phyloP scores from a whole-genome alignment of 2,888 invertebrate species.

The Orchesella flavescens region DNA sequence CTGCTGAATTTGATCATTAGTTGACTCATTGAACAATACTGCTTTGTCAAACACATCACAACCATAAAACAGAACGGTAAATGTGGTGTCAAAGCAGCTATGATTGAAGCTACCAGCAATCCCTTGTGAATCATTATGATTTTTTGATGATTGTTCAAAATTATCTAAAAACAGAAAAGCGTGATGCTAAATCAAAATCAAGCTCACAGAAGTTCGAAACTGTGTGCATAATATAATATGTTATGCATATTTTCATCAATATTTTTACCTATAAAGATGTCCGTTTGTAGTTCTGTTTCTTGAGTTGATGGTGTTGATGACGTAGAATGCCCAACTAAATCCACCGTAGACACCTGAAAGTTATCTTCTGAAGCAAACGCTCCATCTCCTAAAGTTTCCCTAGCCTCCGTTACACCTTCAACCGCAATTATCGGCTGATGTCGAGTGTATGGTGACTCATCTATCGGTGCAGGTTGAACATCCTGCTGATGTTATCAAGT shows the following conservation, averaged over 20 bases:
- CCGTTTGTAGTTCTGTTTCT: conserved; percentile 24
- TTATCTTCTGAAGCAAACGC: background rate
- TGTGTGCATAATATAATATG: background rate
- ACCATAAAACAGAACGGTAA: conserved; percentile 52
- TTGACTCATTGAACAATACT: conserved; percentile 28
- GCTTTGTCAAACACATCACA: conserved; percentile 52
- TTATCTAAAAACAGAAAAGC: conserved; percentile 14
- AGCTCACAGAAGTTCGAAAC: background rate
- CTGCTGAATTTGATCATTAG: conserved; percentile 47
- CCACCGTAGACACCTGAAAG: background rate
- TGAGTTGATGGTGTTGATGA: conserved; percentile 11
- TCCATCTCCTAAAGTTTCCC: too few species aligned
- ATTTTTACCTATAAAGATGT: conserved; percentile 24
- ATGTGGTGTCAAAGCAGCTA: conserved; percentile 52
- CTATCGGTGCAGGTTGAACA: background rate
- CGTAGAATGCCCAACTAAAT: conserved; percentile 22
- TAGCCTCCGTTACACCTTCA: background rate
- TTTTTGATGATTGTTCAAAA: background rate
- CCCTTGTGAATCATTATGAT: conserved; percentile 4
- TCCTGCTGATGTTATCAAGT: background rate
- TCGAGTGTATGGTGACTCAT: background rate
- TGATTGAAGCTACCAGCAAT: conserved; percentile 11
- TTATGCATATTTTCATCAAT: background rate
- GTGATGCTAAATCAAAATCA: background rate
- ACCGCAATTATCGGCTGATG: background rate